phyloP scores from a whole-genome alignment of 2,797 vertebrate species.

The Pithecia hirsuta region DNA sequence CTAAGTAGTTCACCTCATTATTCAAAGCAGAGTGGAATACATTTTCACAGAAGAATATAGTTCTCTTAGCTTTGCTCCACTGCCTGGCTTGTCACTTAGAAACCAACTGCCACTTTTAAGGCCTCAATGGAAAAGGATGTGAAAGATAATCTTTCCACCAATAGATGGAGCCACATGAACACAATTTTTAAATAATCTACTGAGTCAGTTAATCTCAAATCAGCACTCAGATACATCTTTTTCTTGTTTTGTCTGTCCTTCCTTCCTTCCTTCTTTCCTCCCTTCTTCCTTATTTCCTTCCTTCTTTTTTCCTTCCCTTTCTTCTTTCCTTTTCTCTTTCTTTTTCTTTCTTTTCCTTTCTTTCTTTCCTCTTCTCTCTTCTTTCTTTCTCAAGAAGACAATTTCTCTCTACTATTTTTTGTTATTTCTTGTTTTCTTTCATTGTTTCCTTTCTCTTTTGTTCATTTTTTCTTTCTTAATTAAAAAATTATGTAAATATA shows the following conservation, averaged over 20 bases:
- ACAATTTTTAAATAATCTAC: not conserved
- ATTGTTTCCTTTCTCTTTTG: not conserved
- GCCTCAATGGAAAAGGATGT: not conserved
- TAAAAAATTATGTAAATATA: not conserved
- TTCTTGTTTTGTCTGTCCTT: not conserved
- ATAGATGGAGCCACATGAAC: constrained; percentile 63
- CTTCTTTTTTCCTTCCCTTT: not conserved
- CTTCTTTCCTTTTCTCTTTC: rapidly evolving
- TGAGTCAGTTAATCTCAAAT: not conserved
- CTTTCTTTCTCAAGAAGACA: not conserved
- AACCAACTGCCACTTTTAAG: not conserved
- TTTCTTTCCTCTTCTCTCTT: rapidly evolving
- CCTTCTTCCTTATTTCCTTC: rapidly evolving
- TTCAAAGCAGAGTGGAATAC: not conserved
- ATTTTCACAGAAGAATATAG: not conserved
- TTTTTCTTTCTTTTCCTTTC: not conserved
- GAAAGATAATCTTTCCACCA: not conserved
- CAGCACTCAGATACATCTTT: not conserved
- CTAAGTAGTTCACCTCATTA: not conserved
- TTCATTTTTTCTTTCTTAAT: not conserved
- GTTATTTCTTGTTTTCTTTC: not conserved
- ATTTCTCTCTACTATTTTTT: not conserved
- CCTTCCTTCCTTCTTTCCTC: too few relatives aligned
- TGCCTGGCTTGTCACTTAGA: not conserved
- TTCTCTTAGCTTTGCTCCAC: not conserved